phyloP scores from a whole-genome alignment of 2,113 vertebrate genomes.

The Ursus arctos region DNA sequence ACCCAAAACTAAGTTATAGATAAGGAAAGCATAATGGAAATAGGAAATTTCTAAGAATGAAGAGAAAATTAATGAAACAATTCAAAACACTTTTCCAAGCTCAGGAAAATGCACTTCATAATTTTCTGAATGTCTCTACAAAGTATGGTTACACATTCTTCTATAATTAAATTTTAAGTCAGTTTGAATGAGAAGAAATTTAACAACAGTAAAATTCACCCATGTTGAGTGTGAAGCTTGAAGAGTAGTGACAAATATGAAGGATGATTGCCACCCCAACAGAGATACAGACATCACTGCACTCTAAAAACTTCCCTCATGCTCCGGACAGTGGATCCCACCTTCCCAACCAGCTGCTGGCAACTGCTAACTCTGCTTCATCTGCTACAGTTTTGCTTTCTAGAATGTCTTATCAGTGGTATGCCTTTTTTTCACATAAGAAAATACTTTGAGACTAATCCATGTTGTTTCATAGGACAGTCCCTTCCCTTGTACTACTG shows the following conservation, averaged over 20 bases:
- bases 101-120: background rate
- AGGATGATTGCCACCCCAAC: background rate
- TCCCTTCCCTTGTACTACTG: background rate
- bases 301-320: background rate
- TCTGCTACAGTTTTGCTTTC: rapidly evolving
- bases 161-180: background rate
- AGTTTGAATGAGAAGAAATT: background rate
- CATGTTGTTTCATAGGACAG: background rate
- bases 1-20: background rate
- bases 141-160: background rate
- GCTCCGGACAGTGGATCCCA: background rate
- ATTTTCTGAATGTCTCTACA: background rate
- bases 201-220: background rate
- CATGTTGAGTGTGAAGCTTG: background rate
- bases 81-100: background rate
- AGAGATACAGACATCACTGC: background rate
- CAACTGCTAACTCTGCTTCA: too few relatives aligned
- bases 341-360: background rate
- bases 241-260: background rate
- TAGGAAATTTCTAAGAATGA: background rate
- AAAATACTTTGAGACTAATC: background rate
- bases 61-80: background rate
- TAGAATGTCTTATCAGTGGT: background rate
- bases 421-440: background rate
- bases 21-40: background rate